Evolutionary conservation across 2,113 vertebrate genomes (phyloP).

Genomic region (Microcebus murinus): DNA sequence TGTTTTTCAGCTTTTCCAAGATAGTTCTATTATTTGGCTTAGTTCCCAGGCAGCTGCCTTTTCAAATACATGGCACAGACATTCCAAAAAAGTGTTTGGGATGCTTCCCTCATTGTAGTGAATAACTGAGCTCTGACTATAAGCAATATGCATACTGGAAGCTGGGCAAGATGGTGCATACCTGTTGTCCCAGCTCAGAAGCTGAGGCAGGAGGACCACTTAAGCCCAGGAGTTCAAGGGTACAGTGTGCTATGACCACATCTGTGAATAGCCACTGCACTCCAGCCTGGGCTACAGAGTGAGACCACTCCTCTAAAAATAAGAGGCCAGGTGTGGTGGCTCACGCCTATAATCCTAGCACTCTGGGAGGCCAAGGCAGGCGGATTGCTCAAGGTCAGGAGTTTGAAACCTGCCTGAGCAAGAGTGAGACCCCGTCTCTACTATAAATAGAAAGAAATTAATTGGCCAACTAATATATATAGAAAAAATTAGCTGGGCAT

Average conservation of each 20-base stretch:
- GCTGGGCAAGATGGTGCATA: neutral
- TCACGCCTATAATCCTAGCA: no score
- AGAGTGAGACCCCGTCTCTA: no score
- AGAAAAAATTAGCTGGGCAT: no score
- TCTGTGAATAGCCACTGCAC: neutral
- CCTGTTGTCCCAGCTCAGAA: neutral
- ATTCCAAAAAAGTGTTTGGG: neutral
- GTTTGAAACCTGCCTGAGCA: no score
- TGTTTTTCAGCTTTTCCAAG: neutral
- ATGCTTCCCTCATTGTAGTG: neutral
- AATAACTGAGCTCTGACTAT: neutral
- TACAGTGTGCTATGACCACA: neutral
- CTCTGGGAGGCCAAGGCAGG: no score
- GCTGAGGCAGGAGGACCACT: neutral
- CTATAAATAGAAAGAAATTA: no score
- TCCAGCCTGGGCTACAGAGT: neutral
- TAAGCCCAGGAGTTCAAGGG: neutral
- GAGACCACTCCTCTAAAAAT: no score
- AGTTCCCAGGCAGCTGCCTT: neutral
- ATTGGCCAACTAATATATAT: no score
- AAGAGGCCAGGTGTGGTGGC: no score
- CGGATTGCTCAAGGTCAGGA: no score
- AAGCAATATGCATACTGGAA: neutral
- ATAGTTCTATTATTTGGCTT: neutral
- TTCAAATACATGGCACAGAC: neutral